Conservation (phyloP, 64 coral and sea anemone genomes). For the Trachythela sp. region DNA sequence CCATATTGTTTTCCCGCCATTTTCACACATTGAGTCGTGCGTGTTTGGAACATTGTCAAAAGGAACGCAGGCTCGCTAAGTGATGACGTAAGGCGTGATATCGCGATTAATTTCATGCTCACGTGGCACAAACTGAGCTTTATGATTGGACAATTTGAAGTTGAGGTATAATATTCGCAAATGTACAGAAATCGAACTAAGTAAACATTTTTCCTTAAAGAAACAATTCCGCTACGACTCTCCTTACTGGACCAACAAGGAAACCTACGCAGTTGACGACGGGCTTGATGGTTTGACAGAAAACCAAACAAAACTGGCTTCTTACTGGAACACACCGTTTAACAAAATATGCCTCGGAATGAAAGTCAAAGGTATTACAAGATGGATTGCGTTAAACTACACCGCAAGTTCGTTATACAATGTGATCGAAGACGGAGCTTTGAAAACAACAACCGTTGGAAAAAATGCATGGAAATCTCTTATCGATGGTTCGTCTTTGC, state of each 20-base stretch:
- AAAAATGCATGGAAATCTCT: slow-evolving; percentile 22
- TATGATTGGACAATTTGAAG: no score
- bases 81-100: no score
- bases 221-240: not conserved
- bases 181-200: no score
- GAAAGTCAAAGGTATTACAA: not conserved
- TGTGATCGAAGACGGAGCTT: slow-evolving; percentile 21
- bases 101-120: no score
- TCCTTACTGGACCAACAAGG: not conserved
- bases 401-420: slow-evolving; percentile 24
- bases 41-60: no score
- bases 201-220: no score
- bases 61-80: no score
- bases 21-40: no score
- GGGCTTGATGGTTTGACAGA: not conserved
- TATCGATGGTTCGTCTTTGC: slow-evolving; percentile 24
- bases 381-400: not conserved
- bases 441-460: not conserved
- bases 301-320: not conserved
- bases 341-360: not conserved
- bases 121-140: no score
- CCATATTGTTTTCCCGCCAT: no score
- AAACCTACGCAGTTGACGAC: not conserved
- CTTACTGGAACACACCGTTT: slow-evolving; percentile 20
- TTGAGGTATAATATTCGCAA: no score